Percentiles rank a stretch among this genome's conserved stretches.
These are phyloP conservation scores for Arion vulgaris DNA, from an alignment of 1,140 invertebrate genomes.

Conservation along the genomic window DNA sequence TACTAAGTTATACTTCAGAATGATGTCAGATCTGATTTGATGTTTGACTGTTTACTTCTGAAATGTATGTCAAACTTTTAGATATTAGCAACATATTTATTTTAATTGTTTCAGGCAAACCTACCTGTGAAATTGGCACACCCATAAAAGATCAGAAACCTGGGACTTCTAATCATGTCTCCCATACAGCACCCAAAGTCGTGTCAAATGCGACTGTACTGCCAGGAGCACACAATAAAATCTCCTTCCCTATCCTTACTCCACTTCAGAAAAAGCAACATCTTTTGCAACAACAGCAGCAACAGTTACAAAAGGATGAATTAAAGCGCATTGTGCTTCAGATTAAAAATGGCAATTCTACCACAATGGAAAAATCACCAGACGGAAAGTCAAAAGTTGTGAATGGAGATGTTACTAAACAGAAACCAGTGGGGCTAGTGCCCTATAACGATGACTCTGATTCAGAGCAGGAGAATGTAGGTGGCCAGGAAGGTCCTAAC, in stretches of 20 bases:
- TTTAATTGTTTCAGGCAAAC: slow-evolving; percentile 24
- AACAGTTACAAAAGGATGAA: slow-evolving; percentile 22
- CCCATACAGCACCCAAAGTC: slow-evolving; percentile 1
- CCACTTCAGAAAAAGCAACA: slow-evolving; percentile 42
- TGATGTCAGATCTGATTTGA: too few species aligned
- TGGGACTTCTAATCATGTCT: neutral
- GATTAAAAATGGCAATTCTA: slow-evolving; percentile 70
- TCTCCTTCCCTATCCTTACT: slow-evolving; percentile 61
- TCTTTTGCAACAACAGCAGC: neutral
- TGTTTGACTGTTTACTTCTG: too few species aligned
- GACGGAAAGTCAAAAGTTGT: slow-evolving; percentile 59
- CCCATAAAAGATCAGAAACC: slow-evolving; percentile 11
- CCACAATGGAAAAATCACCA: slow-evolving; percentile 61
- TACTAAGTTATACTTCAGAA: too few species aligned
- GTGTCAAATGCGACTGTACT: slow-evolving; percentile 9
- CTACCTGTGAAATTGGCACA: slow-evolving; percentile 29
- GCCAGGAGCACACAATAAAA: slow-evolving; percentile 42
- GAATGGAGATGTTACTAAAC: slow-evolving; percentile 39
- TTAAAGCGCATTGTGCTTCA: slow-evolving; percentile 66
- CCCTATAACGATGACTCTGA: slow-evolving; percentile 70
- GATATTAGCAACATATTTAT: neutral
- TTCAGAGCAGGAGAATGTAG: slow-evolving; percentile 56
- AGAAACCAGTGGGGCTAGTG: slow-evolving; percentile 55
- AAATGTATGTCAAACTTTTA: too few species aligned
- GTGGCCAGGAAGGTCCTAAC: neutral